Percentiles rank a stretch among this genome's conserved stretches.
These are phyloP conservation scores for Argya squamiceps DNA, from an alignment of 2,797 vertebrate genomes.

Conservation along the genomic window DNA sequence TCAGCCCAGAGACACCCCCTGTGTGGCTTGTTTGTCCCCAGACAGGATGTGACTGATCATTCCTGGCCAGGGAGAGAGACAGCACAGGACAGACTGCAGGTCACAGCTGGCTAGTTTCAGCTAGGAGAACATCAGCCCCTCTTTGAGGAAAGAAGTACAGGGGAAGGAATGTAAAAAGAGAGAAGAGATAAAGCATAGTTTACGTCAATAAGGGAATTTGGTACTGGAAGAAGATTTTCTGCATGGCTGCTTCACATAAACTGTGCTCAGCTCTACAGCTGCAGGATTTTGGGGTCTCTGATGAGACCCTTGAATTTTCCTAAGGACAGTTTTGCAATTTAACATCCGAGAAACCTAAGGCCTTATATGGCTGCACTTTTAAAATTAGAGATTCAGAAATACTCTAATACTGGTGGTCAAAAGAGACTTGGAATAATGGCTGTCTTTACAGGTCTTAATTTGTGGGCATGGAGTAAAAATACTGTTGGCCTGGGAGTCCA, in stretches of 20 bases:
- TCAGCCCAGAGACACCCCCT: fast-evolving
- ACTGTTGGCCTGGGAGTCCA: background rate
- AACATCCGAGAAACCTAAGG: background rate
- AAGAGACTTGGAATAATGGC: background rate
- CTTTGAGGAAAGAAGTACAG: background rate
- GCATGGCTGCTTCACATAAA: background rate
- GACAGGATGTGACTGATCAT: background rate
- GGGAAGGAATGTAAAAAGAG: background rate
- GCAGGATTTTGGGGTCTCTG: background rate
- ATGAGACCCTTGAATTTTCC: background rate
- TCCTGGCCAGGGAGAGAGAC: background rate
- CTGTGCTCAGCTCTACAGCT: background rate
- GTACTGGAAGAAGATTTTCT: conserved; percentile 24
- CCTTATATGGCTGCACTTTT: background rate
- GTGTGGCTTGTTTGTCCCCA: background rate
- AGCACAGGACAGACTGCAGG: background rate
- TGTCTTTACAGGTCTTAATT: background rate
- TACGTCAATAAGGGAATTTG: background rate
- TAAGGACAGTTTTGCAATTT: background rate
- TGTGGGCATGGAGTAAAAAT: background rate
- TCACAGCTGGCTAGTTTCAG: background rate
- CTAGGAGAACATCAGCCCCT: background rate
- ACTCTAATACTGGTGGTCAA: background rate
- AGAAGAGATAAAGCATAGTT: background rate
- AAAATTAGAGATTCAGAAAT: background rate